These are phyloP conservation scores for Holothuria leucospilota DNA, from an alignment of 53 echinoderm and acorn worm genomes.

Conservation along the genomic window DNA sequence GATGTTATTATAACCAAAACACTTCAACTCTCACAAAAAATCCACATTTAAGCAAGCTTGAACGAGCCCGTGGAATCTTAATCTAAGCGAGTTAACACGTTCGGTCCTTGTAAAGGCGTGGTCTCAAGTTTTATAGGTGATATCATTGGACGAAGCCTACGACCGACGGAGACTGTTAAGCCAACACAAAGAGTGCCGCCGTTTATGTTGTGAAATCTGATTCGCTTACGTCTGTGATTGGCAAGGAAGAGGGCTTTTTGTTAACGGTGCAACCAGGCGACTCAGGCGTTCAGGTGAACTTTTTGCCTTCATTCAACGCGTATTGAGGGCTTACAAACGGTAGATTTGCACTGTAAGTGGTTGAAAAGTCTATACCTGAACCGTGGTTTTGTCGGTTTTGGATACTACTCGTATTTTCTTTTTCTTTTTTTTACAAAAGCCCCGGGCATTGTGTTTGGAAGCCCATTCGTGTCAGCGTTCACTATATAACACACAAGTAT, in stretches of 20 bases:
- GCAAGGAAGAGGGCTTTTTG: slow-evolving; percentile 35
- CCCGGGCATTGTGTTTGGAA: slow-evolving; percentile 6
- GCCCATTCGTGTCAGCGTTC: not conserved
- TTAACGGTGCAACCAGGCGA: slow-evolving; percentile 42
- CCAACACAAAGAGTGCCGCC: slow-evolving; percentile 53
- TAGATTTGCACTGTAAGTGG: slow-evolving; percentile 28
- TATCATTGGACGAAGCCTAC: slow-evolving; percentile 23
- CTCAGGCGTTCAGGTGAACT: slow-evolving; percentile 33
- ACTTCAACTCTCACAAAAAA: no score
- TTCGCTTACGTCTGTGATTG: slow-evolving; percentile 49
- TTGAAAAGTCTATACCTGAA: slow-evolving; percentile 6
- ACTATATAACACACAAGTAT: not conserved
- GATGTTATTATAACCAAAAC: no score
- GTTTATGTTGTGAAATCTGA: slow-evolving; percentile 53
- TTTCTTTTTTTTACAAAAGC: not conserved
- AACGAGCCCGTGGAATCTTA: slow-evolving; percentile 44
- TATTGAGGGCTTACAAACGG: slow-evolving; percentile 21
- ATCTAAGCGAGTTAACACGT: slow-evolving; percentile 4
- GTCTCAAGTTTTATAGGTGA: slow-evolving; percentile 41
- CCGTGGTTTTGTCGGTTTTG: slow-evolving; percentile 1
- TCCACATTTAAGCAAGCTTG: slow-evolving; percentile 27
- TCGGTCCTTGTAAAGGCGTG: slow-evolving; percentile 5
- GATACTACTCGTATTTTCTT: not conserved
- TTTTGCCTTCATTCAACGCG: not conserved
- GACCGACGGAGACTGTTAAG: slow-evolving; percentile 31